Base-by-base conservation (phyloP, 2,888 invertebrate genomes). In the Chrysina gloriosa region DNA sequence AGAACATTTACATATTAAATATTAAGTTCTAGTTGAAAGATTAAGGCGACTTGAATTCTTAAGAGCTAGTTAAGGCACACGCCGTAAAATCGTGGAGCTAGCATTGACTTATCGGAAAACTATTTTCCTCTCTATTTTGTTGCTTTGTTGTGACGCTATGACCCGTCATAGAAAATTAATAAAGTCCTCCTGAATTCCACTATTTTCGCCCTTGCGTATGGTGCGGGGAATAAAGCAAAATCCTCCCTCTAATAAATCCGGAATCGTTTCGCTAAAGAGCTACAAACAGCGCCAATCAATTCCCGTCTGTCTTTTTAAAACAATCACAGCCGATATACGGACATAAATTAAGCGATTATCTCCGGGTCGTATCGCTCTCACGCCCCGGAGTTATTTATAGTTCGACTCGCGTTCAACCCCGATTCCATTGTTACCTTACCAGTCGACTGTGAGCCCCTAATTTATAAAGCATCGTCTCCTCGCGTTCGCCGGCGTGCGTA, bases 291-390 rank as follows among this genome's bases (percentile, higher is more conserved):
- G 11, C 4, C 4, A 14, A 21, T 7, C 4, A 45, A 45, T 9
- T 21, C 31, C 7, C 7, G 4, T 3, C 7, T 31, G 31, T 7
- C 45, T n/a, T 52, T 52, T 19, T 52, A 31, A 52, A 52, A 52
- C 31, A 52, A 52, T 52, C 31, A 29, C 31, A 16, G 19, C 19
- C 52, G 19, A 52, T 48, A 23, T 52, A 52, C n/a, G n/a, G n/a
- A n/a, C 52, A 52, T 31, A 52, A 52, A 29, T 31, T 52, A 52
- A 52, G 14, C 52, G 52, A 52, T 52, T 52, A 52, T 52, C 52
- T 45, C 52, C 19, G 16, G 31, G 3, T 7, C 31, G 31, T 27
- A 52, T 52, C 14, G 14, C 25, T 11, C 16, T n/a, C 31, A 52
- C 31, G 4, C n/a, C n/a, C 45, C 9, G 19, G 21, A 31, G 52